These are phyloP conservation scores for Rotaria magnacalcarata DNA, from an alignment of 2,888 invertebrate genomes.

Conservation along the genomic window DNA sequence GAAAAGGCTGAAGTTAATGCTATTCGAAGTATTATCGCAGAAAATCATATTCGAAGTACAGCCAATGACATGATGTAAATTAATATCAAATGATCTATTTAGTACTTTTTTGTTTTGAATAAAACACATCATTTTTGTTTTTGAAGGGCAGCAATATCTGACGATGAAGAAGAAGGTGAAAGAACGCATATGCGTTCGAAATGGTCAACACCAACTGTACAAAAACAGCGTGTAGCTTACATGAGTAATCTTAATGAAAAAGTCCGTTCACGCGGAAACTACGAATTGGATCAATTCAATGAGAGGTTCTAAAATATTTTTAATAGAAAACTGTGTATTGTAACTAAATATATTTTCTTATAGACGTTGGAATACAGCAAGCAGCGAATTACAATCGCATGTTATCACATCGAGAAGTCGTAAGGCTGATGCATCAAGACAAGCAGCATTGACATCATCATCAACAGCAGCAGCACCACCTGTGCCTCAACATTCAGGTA, in stretches of 20 bases:
- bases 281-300: neutral
- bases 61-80: constrained; percentile 23
- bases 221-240: constrained; percentile 27
- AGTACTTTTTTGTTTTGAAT: too few species aligned
- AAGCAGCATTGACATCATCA: neutral
- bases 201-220: constrained; percentile 16
- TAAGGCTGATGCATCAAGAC: neutral
- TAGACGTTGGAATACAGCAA: constrained; percentile 25
- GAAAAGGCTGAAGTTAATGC: constrained; percentile 33
- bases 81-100: too few species aligned
- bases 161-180: neutral
- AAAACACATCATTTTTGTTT: neutral
- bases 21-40: constrained; percentile 1
- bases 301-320: neutral
- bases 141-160: neutral
- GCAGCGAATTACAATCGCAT: neutral
- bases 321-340: too few species aligned
- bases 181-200: neutral
- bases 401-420: constrained; percentile 3
- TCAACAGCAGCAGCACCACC: neutral
- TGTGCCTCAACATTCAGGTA: neutral
- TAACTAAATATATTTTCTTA: neutral
- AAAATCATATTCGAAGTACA: constrained; percentile 31
- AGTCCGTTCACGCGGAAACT: neutral
- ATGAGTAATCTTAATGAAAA: neutral